Base-by-base conservation (phyloP, 2,797 vertebrate species). In the Crenichthys baileyi region DNA sequence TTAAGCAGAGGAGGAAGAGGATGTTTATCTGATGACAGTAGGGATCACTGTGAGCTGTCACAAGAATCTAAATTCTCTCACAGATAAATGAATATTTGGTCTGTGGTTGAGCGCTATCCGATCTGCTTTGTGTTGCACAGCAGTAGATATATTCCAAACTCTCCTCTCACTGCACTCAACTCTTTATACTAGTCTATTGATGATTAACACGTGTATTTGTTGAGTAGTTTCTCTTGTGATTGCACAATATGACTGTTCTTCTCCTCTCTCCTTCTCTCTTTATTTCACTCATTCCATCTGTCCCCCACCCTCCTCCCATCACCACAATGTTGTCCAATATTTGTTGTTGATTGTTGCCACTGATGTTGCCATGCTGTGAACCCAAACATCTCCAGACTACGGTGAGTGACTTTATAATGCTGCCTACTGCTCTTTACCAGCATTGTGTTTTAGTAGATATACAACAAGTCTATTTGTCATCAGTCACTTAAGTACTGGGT, bases 381-480 rank as follows among this genome's bases (percentile, higher is more conserved):
- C 79, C 83, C 78, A 90, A 88, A 78, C 91, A 53, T 88, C 85
- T 77, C 80, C 90, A 96, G 95, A 96, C 93, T 31, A 93, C 83
- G 93, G 95, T 96, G 92, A 96, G 95, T 95, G 87, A 85, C 75
- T 73, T 80, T 78, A 70, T 85, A 79, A 79, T 39, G 26, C n/a
- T 31, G 24, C 26, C 46, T 6, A 65, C 55, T 24, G 8, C 20
- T n/a, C 31, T 75, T 41, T 22, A 7, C 11, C 24, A 24, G 18
- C 18, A 36, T 0, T 12, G 11, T 44, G 3, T 39, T 56, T 53
- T 71, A 7, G 1, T 53, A 18, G 61, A 29, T 44, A 18, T 4
- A 15, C 24, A 20, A 13, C 16, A 72, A 70, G 18, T 70, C 4
- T 5, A 44, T 8, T 55, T 36, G 1, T 70, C 31, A 36, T 29